Conservation (phyloP, 1,140 invertebrate genomes). For the Holotrichia oblita region DNA sequence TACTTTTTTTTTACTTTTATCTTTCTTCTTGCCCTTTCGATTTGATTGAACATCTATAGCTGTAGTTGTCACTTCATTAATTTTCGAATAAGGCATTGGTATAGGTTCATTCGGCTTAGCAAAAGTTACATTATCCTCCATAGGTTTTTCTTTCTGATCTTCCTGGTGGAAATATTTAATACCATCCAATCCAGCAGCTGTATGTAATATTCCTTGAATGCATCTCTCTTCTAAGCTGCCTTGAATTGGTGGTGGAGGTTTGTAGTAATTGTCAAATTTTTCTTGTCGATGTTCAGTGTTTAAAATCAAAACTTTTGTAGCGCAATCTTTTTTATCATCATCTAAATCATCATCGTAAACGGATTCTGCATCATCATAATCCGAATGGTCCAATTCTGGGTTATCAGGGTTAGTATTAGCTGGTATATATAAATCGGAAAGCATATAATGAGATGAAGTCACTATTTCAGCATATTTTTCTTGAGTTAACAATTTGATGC, state of each 20-base stretch:
- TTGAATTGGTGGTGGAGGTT: conserved; percentile 67
- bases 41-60: conserved; percentile 44
- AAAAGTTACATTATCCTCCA: conserved; percentile 79
- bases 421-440: conserved; percentile 86
- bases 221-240: conserved; percentile 74
- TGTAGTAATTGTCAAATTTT: conserved; percentile 62
- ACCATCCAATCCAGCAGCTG: conserved; percentile 72
- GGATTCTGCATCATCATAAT: conserved; percentile 61
- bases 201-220: conserved; percentile 70
- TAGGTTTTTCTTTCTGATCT: conserved; percentile 55
- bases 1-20: conserved; percentile 62
- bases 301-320: conserved; percentile 52
- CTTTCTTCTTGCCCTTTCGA: conserved; percentile 48
- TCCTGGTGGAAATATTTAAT: conserved; percentile 68
- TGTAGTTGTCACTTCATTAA: conserved; percentile 59
- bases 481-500: conserved; percentile 76
- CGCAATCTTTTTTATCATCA: conserved; percentile 55
- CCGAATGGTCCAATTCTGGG: conserved; percentile 61
- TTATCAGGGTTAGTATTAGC: conserved; percentile 76
- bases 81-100: conserved; percentile 81
- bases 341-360: conserved; percentile 62
- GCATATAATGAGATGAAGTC: conserved; percentile 87
- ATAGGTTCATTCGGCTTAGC: conserved; percentile 87
- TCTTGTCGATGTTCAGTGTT: conserved; percentile 49
- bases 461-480: conserved; percentile 89